These are phyloP conservation scores for Parnassius glacialis DNA, from an alignment of 2,888 invertebrate genomes.

Conservation along the genomic window DNA sequence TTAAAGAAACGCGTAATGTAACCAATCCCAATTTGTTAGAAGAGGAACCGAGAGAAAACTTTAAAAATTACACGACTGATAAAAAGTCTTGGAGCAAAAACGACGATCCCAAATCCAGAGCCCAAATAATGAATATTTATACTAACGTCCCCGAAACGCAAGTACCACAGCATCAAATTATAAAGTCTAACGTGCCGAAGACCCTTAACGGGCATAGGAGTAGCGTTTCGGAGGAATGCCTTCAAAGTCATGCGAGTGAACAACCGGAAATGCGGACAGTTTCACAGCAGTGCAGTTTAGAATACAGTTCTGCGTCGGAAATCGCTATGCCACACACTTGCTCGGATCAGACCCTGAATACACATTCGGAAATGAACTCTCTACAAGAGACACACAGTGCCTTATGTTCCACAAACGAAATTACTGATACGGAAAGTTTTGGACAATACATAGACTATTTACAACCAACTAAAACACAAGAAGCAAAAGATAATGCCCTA, in stretches of 20 bases:
- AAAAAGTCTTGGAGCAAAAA: slow-evolving; percentile 64
- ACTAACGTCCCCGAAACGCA: slow-evolving; percentile 83
- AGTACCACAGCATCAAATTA: slow-evolving; percentile 81
- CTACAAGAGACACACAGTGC: slow-evolving; percentile 75
- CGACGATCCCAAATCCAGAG: slow-evolving; percentile 58
- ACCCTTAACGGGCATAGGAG: slow-evolving; percentile 58
- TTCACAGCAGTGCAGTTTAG: slow-evolving; percentile 86
- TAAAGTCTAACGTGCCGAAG: slow-evolving; percentile 61
- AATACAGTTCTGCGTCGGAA: slow-evolving; percentile 83
- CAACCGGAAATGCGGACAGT: slow-evolving; percentile 82
- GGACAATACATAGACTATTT: slow-evolving; percentile 74
- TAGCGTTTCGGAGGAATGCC: slow-evolving; percentile 71
- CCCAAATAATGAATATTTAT: slow-evolving; percentile 81
- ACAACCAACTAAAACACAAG: slow-evolving; percentile 59
- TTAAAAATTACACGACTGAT: slow-evolving; percentile 64
- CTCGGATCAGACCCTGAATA: slow-evolving; percentile 75
- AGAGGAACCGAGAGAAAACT: slow-evolving; percentile 82
- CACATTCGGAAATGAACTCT: slow-evolving; percentile 73
- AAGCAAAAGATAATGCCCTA: slow-evolving; percentile 51
- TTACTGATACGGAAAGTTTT: slow-evolving; percentile 76
- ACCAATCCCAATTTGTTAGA: slow-evolving; percentile 84
- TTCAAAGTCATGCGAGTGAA: slow-evolving; percentile 65
- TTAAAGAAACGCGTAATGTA: slow-evolving; percentile 78
- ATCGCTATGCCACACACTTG: slow-evolving; percentile 76
- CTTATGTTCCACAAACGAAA: slow-evolving; percentile 74